phyloP scores from a whole-genome alignment of 23 tunicate genomes.

The Diplosoma virens region DNA sequence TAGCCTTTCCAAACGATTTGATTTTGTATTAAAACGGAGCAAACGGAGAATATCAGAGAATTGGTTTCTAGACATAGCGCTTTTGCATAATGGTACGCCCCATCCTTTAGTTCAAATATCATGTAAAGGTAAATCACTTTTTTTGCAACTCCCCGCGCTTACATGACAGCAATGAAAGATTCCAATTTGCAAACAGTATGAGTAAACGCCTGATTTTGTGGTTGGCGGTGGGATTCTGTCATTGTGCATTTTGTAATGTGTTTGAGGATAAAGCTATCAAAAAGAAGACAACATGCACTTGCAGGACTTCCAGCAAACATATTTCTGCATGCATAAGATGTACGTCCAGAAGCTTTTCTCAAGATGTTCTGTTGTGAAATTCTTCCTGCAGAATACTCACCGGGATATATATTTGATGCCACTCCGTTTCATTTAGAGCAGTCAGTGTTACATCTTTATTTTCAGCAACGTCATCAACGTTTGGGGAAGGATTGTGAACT shows the following conservation, averaged over 20 bases:
- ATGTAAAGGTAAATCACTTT: conserved; percentile 3
- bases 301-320: not conserved
- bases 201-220: not conserved
- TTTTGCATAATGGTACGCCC: conserved; percentile 12
- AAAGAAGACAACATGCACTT: conserved; percentile 1
- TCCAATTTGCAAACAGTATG: not conserved
- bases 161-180: not conserved
- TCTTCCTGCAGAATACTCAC: conserved; percentile 3
- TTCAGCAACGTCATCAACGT: conserved; percentile 1
- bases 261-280: conserved; percentile 11
- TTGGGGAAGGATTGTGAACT: conserved; percentile 7
- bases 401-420: not conserved
- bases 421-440: conserved; percentile 1
- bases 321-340: not conserved
- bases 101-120: conserved; percentile 13
- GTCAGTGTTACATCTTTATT: not conserved
- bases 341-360: conserved; percentile 1
- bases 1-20: not conserved
- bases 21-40: not conserved
- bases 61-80: conserved; percentile 13
- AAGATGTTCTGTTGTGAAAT: not conserved
- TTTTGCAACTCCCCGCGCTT: too few species aligned
- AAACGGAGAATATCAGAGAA: conserved; percentile 8
- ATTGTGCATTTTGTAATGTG: not conserved
- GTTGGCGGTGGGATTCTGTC: conserved; percentile 10